Evolutionary conservation across 2,888 invertebrate genomes (phyloP).

Genomic region (Netelia inedita): DNA sequence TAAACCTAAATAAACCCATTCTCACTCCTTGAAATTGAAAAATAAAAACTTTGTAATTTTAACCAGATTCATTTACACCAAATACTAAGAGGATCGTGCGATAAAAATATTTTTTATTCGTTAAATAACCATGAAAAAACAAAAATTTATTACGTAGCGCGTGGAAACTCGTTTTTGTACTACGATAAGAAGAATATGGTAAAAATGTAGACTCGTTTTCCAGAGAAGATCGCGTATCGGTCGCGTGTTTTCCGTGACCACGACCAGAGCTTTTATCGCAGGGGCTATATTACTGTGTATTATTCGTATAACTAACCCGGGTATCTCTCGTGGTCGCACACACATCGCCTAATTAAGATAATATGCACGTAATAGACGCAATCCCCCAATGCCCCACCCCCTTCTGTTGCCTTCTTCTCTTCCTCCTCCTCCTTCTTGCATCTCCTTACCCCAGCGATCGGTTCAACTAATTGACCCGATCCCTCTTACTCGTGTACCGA

Average conservation of each 20-base stretch:
- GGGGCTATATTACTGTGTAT: neutral
- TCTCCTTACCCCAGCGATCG: conserved; percentile 3
- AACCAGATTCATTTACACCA: too few species aligned
- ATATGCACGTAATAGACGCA: conserved; percentile 60
- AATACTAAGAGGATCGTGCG: too few species aligned
- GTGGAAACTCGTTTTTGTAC: neutral
- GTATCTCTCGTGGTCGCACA: conserved; percentile 14
- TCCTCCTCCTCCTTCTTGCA: neutral
- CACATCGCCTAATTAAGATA: conserved; percentile 62
- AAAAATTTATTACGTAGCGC: too few species aligned
- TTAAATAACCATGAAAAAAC: too few species aligned
- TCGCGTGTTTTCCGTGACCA: neutral
- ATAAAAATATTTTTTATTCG: too few species aligned
- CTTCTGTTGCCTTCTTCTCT: neutral
- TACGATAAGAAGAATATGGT: neutral
- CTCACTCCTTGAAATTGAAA: too few species aligned
- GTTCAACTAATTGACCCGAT: conserved; percentile 68
- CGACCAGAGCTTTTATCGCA: neutral
- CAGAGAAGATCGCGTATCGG: neutral
- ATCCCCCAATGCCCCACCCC: conserved; percentile 32
- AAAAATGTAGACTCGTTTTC: neutral
- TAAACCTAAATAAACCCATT: too few species aligned
- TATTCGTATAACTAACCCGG: neutral
- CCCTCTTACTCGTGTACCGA: conserved; percentile 57
- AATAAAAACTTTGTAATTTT: too few species aligned